Conservation (phyloP, 2,888 invertebrate species). For the Dolichomitus sp. region DNA sequence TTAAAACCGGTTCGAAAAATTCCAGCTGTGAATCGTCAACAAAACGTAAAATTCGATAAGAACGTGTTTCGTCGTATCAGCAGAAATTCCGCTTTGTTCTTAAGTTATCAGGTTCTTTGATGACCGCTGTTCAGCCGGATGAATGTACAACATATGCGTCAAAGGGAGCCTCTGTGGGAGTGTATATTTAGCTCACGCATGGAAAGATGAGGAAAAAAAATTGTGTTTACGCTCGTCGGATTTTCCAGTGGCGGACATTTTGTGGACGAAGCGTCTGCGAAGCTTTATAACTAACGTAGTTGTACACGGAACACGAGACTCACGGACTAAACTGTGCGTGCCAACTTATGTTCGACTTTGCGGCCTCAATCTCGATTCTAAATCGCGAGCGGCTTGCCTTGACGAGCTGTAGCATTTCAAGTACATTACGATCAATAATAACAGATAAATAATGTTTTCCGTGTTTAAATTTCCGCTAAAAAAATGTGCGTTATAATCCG, state of each 20-base stretch:
- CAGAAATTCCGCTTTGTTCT: background rate
- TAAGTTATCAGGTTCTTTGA: background rate
- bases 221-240: background rate
- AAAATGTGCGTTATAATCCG: background rate
- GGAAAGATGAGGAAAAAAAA: background rate
- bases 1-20: too few species aligned
- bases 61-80: background rate
- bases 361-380: conserved; percentile 48
- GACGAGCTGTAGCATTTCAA: background rate
- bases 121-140: background rate
- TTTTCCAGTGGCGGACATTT: conserved; percentile 37
- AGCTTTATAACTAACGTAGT: background rate
- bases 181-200: conserved; percentile 17
- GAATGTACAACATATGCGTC: conserved; percentile 10
- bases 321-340: background rate
- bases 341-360: conserved; percentile 39
- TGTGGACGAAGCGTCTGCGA: conserved; percentile 2
- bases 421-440: background rate
- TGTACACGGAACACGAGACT: background rate
- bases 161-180: background rate
- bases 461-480: too few species aligned
- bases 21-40: background rate
- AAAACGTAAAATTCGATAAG: background rate
- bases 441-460: background rate
- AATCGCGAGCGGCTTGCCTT: conserved; percentile 21